Conservation (phyloP, 2,797 vertebrate genomes). For the Syndactyla subalaris region DNA sequence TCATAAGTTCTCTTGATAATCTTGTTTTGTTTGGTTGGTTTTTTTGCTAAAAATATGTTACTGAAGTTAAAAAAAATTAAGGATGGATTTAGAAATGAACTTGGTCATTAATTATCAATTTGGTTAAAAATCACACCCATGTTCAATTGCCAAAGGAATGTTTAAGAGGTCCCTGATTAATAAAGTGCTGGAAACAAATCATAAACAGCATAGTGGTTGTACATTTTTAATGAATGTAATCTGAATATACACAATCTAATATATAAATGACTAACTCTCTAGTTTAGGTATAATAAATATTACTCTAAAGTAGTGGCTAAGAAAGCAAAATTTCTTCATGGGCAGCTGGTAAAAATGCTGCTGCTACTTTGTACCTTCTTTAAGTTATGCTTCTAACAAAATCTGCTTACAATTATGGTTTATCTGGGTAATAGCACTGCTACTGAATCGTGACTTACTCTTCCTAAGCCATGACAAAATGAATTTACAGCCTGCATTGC, state of each 20-base stretch:
- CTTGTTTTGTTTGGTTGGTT: not conserved
- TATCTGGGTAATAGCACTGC: conserved; percentile 29
- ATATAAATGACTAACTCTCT: not conserved
- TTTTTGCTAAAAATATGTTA: not conserved
- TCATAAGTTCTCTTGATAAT: not conserved
- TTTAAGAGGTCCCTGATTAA: not conserved
- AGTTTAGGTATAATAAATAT: not conserved
- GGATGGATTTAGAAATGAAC: not conserved
- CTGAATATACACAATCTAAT: not conserved
- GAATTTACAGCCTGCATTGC: not conserved
- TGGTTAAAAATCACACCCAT: not conserved
- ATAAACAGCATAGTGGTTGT: not conserved
- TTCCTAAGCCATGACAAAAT: conserved; percentile 29
- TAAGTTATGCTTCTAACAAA: not conserved
- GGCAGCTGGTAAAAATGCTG: not conserved
- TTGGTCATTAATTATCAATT: not conserved
- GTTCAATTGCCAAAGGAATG: not conserved
- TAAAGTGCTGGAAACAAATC: not conserved
- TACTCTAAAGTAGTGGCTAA: not conserved
- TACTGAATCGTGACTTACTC: not conserved
- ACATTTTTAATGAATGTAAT: not conserved
- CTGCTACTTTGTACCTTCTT: not conserved
- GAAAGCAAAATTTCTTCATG: not conserved
- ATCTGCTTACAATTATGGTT: not conserved
- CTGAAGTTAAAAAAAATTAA: not conserved